phyloP scores from a whole-genome alignment of 1,140 invertebrate species.

The Diprion similis region DNA sequence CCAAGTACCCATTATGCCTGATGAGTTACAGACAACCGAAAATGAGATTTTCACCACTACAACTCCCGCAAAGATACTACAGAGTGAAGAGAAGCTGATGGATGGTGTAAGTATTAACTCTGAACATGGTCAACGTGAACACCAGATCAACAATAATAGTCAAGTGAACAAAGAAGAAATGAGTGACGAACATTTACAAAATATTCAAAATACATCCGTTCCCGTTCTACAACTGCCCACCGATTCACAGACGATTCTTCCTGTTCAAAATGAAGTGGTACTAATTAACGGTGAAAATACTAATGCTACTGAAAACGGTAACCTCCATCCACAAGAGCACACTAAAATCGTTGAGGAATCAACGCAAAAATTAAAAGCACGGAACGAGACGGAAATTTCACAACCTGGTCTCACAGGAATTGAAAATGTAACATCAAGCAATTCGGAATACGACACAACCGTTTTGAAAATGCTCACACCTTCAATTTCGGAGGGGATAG shows the following conservation, averaged over 20 bases:
- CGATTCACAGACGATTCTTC: too few species aligned
- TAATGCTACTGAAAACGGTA: slow-evolving; percentile 18
- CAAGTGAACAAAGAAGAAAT: not conserved
- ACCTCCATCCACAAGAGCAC: not conserved
- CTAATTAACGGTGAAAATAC: not conserved
- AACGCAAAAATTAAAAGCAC: not conserved
- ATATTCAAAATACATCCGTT: not conserved
- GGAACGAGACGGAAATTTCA: not conserved
- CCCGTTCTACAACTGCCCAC: too few species aligned
- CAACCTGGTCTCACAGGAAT: not conserved
- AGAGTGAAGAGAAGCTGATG: not conserved
- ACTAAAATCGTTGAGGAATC: not conserved
- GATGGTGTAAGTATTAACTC: not conserved
- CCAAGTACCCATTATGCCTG: slow-evolving; percentile 53
- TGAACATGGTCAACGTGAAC: too few species aligned
- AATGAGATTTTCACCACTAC: not conserved
- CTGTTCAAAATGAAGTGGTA: too few species aligned
- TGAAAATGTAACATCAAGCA: too few species aligned
- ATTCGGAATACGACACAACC: too few species aligned
- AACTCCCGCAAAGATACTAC: not conserved
- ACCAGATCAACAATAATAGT: too few species aligned
- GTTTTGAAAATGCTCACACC: too few species aligned
- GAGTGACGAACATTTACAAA: slow-evolving; percentile 1
- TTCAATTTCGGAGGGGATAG: too few species aligned
- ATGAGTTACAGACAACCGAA: slow-evolving; percentile 48